Evolutionary conservation across 2,888 invertebrate species (phyloP).

Genomic region (Aphidius colemani): DNA sequence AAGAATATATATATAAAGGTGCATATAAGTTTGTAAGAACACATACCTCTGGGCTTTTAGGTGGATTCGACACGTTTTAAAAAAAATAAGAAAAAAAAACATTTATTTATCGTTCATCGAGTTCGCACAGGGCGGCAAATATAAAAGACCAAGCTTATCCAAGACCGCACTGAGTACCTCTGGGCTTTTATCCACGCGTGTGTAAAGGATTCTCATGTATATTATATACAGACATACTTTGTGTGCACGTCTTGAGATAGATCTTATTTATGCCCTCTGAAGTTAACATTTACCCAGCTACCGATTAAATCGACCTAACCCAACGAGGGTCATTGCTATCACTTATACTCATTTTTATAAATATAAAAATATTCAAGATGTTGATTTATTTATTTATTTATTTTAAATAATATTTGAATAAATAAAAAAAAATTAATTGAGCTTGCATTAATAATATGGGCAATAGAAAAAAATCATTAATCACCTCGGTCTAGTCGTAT

Average conservation of each 20-base stretch:
- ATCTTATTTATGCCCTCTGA: slow-evolving; percentile 57
- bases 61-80: not conserved
- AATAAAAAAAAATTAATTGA: not conserved
- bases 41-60: not conserved
- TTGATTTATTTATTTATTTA: not conserved
- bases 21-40: too few species aligned
- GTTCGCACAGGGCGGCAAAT: slow-evolving; percentile 16
- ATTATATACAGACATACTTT: slow-evolving; percentile 28
- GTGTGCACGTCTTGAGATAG: slow-evolving; percentile 40
- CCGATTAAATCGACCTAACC: slow-evolving; percentile 53
- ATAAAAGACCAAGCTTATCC: slow-evolving; percentile 26
- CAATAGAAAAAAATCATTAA: not conserved
- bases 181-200: slow-evolving; percentile 27
- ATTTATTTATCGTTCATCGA: not conserved
- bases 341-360: not conserved
- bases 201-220: slow-evolving; percentile 59
- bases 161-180: not conserved
- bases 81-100: not conserved
- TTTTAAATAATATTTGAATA: not conserved
- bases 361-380: not conserved
- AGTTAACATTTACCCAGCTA: slow-evolving; percentile 40
- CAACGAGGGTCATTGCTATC: not conserved
- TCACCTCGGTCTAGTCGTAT: not conserved
- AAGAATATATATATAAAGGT: too few species aligned
- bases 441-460: not conserved